phyloP scores from a whole-genome alignment of 1,140 invertebrate genomes.

The Acromyrmex heyeri region DNA sequence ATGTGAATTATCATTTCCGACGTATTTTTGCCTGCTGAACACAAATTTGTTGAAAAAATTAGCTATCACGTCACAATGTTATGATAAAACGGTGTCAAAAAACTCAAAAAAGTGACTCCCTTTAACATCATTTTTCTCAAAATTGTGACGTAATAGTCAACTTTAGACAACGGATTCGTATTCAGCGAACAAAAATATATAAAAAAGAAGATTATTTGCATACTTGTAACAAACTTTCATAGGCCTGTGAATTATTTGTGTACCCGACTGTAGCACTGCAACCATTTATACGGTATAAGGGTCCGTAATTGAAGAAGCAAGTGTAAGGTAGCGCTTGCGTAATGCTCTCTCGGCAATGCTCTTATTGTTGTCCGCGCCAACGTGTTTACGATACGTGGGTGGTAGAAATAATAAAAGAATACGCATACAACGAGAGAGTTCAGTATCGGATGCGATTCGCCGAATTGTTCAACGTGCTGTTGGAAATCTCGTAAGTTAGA shows the following conservation, averaged over 20 bases:
- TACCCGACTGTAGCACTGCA: conserved; percentile 24
- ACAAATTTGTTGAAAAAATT: no score
- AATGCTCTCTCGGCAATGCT: conserved; percentile 36
- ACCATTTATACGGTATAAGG: conserved; percentile 24
- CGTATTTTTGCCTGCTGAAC: no score
- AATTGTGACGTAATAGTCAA: no score
- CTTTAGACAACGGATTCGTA: no score
- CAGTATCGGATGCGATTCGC: not conserved
- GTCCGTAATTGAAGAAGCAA: conserved; percentile 66
- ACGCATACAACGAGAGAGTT: not conserved
- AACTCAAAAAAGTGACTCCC: no score
- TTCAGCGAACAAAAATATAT: no score
- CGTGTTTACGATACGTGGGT: conserved; percentile 39
- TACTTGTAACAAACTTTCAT: no score
- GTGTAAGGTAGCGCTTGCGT: conserved; percentile 63
- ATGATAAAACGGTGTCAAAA: no score
- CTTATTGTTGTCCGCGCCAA: conserved; percentile 43
- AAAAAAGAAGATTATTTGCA: no score
- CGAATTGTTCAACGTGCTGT: not conserved
- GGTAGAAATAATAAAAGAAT: conserved; percentile 34
- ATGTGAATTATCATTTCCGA: no score
- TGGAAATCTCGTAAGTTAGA: not conserved
- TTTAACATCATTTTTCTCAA: no score
- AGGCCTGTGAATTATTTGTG: conserved; percentile 29
- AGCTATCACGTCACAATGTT: no score